Percentiles rank a stretch among this genome's conserved stretches.
phyloP scores from a whole-genome alignment of 2,113 vertebrate species.

The zebrafish (Danio rerio) region DNA sequence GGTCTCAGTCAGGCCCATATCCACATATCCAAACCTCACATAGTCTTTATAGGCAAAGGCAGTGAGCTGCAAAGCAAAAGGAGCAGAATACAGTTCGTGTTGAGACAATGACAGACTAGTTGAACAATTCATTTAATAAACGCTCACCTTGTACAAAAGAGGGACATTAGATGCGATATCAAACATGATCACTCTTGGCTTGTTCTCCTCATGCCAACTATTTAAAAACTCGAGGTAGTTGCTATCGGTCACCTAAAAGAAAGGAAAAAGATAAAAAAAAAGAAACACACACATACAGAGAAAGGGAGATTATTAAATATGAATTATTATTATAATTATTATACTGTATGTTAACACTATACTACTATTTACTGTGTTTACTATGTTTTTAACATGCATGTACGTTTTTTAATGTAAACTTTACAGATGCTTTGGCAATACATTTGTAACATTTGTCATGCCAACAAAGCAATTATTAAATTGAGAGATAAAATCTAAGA shows the following conservation, averaged over 20 bases:
- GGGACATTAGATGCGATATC: constrained; percentile 83
- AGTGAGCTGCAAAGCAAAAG: constrained; percentile 76
- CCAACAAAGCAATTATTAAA: too few relatives aligned
- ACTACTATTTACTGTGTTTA: too few relatives aligned
- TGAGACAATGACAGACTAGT: background rate
- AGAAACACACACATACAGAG: too few relatives aligned
- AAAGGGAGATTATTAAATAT: too few relatives aligned
- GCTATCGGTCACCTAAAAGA: constrained; percentile 85
- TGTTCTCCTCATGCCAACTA: constrained; percentile 89
- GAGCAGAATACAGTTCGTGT: background rate
- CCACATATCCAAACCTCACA: constrained; percentile 90
- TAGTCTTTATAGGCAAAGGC: constrained; percentile 90
- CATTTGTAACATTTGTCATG: too few relatives aligned
- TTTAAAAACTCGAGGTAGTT: constrained; percentile 87
- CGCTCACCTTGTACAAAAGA: constrained; percentile 87
- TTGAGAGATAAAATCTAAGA: too few relatives aligned
- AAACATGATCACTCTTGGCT: constrained; percentile 89
- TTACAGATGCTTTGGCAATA: too few relatives aligned
- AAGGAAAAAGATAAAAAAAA: background rate
- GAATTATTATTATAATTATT: too few relatives aligned
- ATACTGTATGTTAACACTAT: too few relatives aligned
- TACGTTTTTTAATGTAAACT: too few relatives aligned
- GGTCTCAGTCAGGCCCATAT: constrained; percentile 75
- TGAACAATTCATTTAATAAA: background rate
- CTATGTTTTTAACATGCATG: too few relatives aligned